Evolutionary conservation across 1,140 invertebrate genomes (phyloP).

Genomic region (Oppia nitens): DNA sequence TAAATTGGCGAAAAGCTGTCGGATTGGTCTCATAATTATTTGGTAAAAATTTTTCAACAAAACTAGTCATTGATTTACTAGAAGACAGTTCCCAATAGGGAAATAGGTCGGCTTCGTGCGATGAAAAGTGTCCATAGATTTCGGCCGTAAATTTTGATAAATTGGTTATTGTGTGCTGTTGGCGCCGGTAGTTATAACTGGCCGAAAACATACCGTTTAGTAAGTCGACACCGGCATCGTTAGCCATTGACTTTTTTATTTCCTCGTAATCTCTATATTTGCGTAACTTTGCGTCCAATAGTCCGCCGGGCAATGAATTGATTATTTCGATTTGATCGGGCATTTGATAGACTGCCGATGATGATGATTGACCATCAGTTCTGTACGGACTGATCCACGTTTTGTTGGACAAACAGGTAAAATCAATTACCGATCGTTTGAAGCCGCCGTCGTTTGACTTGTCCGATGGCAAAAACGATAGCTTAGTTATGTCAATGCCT

Average conservation of each 20-base stretch:
- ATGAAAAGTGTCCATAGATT: background rate
- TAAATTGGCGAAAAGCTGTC: background rate
- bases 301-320: background rate
- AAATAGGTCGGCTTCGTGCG: no score
- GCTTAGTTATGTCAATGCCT: slow-evolving; percentile 3
- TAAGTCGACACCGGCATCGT: background rate
- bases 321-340: background rate
- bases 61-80: no score
- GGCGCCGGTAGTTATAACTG: background rate
- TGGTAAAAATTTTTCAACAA: no score
- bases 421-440: background rate
- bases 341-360: no score
- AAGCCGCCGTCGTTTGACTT: background rate
- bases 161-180: background rate
- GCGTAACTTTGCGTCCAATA: background rate
- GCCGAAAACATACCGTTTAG: background rate
- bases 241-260: background rate
- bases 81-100: no score
- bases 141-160: background rate
- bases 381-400: background rate
- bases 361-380: background rate
- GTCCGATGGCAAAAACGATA: background rate
- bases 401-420: background rate
- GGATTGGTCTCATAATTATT: background rate
- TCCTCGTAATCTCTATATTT: background rate